Evolutionary conservation across 2,888 invertebrate species (phyloP).

Genomic region (Drosophila maculinotata): DNA sequence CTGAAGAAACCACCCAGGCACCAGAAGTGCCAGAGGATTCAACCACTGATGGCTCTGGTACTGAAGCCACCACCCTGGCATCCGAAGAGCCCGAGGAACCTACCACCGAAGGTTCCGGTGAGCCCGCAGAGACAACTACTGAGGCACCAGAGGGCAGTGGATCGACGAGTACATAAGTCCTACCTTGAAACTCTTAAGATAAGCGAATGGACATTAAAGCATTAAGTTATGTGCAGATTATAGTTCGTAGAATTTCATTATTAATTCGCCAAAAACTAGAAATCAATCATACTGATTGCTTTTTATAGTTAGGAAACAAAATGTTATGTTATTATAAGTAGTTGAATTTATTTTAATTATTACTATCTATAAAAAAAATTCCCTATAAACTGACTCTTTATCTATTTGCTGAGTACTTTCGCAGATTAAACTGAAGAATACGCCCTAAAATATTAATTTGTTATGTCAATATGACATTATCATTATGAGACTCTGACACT

Average conservation of each 20-base stretch:
- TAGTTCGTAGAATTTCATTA: conserved; percentile 33
- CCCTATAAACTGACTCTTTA: neutral
- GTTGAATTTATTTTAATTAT: conserved; percentile 27
- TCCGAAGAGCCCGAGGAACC: conserved; percentile 32
- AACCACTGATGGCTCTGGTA: no score
- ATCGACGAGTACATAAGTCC: conserved; percentile 20
- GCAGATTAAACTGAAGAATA: neutral
- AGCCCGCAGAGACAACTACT: conserved; percentile 12
- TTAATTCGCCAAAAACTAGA: neutral
- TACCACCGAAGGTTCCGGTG: conserved; percentile 13
- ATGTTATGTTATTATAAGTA: conserved; percentile 22
- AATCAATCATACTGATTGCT: neutral
- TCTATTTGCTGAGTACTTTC: neutral
- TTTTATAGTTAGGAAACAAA: conserved; percentile 8
- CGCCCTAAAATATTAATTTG: neutral
- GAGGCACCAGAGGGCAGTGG: conserved; percentile 44
- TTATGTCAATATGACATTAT: conserved; percentile 18
- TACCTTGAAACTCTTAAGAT: neutral
- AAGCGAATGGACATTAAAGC: conserved; percentile 16
- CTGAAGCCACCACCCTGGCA: conserved; percentile 8
- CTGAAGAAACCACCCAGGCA: neutral
- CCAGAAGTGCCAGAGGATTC: neutral
- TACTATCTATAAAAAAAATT: conserved; percentile 14
- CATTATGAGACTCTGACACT: conserved; percentile 8
- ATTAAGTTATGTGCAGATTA: conserved; percentile 2